Evolutionary conservation across 2,113 vertebrate species (phyloP), one percentile per base, ranked within the genome.

Genomic region (Turnix velox): DNA sequence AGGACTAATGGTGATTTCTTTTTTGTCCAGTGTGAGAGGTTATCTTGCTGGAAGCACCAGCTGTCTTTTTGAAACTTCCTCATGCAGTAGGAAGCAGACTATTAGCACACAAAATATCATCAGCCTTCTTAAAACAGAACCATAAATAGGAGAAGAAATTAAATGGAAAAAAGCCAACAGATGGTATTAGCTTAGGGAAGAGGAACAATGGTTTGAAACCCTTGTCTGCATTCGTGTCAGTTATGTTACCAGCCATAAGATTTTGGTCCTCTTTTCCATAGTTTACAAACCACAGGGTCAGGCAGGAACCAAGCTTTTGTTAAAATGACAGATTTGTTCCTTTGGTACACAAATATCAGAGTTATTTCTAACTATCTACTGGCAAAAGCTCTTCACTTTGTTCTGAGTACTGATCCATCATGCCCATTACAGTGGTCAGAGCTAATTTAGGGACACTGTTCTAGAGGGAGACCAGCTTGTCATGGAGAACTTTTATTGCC

Each of bases 131-230:
- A 42, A 73, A 73, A 58, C 17, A 89, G 40, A 55, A 76, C 55
- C 8, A 54, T 18, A 59, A 69, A 54, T 6, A 59, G 37, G 37
- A 79, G 67, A 86, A 74, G 24, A 86, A 73, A 39, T 16, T 1
- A 86, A 65, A 78, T 37, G 66, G 49, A 77, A 52, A 31, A 73
- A 74, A 76, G 76, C 69, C 69, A 77, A 37, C 71, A 82, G 55
- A 59, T 43, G 35, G 43, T 31, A 28, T 54, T 74, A 65, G 22
- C 35, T 49, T 28, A 25, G 35, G 27, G 78, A 89, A 87, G 49
- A 69, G 43, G 43, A 30, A 82, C 31, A 78, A 59, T 28, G 27
- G 9, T 74, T 74, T 1, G 1, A 65, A 81, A 54, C 14, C 22
- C 45, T 65, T 51, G 37, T 17, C 48, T 77, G 37, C 28, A 23